Percentiles rank a stretch among this genome's conserved stretches.
Conservation (phyloP, 2,888 invertebrate genomes). For the Tenodera sinensis region DNA sequence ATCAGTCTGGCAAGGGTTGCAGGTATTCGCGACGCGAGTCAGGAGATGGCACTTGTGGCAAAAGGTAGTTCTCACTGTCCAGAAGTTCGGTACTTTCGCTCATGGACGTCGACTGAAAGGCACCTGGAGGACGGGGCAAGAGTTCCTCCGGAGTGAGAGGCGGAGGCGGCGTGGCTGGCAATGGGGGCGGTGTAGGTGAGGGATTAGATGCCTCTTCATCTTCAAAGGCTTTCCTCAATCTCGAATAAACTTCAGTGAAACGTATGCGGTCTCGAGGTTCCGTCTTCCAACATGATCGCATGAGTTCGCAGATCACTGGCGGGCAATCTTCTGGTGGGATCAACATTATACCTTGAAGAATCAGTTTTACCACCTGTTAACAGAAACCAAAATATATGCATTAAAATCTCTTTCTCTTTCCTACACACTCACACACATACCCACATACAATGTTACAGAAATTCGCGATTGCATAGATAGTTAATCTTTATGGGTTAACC, state of each 20-base stretch:
- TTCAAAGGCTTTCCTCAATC: conserved; percentile 51
- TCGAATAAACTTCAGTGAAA: conserved; percentile 66
- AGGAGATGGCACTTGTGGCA: conserved; percentile 50
- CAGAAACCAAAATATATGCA: neutral
- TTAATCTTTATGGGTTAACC: too few relatives aligned
- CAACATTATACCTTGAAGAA: conserved; percentile 74
- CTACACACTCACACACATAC: too few relatives aligned
- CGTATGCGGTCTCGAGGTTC: conserved; percentile 73
- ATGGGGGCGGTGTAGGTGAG: neutral
- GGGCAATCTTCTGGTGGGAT: conserved; percentile 78
- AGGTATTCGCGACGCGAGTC: conserved; percentile 55
- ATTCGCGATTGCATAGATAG: too few relatives aligned
- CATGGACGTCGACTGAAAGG: conserved; percentile 39
- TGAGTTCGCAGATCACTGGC: conserved; percentile 65
- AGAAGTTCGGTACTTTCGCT: conserved; percentile 47
- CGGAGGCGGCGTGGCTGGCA: neutral
- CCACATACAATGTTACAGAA: too few relatives aligned
- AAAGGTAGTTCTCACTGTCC: conserved; percentile 65
- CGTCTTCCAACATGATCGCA: conserved; percentile 76
- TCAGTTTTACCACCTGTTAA: conserved; percentile 65
- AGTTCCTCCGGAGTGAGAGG: conserved; percentile 18
- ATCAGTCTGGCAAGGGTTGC: conserved; percentile 50
- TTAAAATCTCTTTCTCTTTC: too few relatives aligned
- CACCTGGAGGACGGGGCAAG: conserved; percentile 38
- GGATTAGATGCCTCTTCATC: conserved; percentile 27